Evolutionary conservation across 2,888 invertebrate species (phyloP).

Genomic region (Nephrocerus scutellatus): DNA sequence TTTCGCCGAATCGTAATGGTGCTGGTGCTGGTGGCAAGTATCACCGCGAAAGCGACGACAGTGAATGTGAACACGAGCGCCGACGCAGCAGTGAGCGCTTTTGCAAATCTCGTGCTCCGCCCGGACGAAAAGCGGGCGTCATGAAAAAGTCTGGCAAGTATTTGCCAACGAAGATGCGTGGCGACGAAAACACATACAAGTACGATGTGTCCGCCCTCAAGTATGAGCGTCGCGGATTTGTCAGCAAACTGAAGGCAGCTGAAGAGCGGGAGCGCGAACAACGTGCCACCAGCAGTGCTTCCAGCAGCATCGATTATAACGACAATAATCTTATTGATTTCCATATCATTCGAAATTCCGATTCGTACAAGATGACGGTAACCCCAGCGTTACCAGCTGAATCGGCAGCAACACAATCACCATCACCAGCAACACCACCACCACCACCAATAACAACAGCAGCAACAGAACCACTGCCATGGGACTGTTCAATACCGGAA

Average conservation of each 20-base stretch:
- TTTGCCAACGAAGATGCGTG: conserved; percentile 33
- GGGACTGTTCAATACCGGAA: conserved; percentile 40
- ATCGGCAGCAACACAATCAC: conserved; percentile 15
- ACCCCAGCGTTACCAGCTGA: conserved; percentile 21
- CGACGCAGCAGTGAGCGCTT: conserved; percentile 59
- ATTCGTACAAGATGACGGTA: conserved; percentile 26
- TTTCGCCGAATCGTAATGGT: conserved; percentile 38
- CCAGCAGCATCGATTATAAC: conserved; percentile 37
- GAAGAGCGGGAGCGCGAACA: conserved; percentile 26
- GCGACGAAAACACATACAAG: conserved; percentile 45
- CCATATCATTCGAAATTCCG: conserved; percentile 24
- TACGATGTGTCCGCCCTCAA: conserved; percentile 44
- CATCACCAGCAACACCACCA: conserved; percentile 19
- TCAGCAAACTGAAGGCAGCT: conserved; percentile 37
- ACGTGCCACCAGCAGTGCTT: conserved; percentile 23
- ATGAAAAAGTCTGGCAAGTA: conserved; percentile 40
- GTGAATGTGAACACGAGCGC: conserved; percentile 58
- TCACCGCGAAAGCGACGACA: conserved; percentile 48
- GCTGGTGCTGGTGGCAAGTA: conserved; percentile 17
- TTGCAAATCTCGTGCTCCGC: conserved; percentile 55
- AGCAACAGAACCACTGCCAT: conserved; percentile 45
- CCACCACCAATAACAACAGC: conserved; percentile 30
- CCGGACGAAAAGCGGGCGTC: conserved; percentile 49
- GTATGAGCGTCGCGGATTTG: conserved; percentile 46
- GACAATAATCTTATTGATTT: conserved; percentile 48